Evolutionary conservation across 2,797 vertebrate genomes (phyloP).

Genomic region (Anniella stebbinsi): DNA sequence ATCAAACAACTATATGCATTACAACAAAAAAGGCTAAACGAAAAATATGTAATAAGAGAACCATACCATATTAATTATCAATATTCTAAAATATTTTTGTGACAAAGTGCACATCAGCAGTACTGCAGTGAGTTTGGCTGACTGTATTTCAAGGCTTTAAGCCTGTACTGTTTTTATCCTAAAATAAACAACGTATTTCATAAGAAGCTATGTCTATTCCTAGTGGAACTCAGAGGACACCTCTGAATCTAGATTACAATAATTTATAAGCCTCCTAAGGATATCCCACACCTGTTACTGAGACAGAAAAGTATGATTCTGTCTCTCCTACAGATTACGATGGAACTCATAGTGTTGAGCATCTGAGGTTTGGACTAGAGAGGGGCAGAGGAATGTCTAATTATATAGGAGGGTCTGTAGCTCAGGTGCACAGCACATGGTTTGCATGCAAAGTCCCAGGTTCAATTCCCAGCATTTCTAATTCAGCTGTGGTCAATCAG

Average conservation of each 20-base stretch:
- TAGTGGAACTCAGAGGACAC: not conserved
- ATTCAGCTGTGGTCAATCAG: too few relatives aligned
- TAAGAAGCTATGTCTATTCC: not conserved
- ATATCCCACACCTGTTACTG: not conserved
- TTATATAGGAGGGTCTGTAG: not conserved
- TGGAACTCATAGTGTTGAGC: not conserved
- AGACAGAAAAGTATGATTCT: not conserved
- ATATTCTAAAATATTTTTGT: not conserved
- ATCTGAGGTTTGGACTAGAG: not conserved
- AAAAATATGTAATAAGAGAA: not conserved
- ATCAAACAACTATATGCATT: not conserved
- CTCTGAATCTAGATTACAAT: not conserved
- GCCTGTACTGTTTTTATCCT: not conserved
- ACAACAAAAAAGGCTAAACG: not conserved
- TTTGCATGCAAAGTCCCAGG: too few relatives aligned
- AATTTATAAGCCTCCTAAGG: slow-evolving; percentile 16
- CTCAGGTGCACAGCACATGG: too few relatives aligned
- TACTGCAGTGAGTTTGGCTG: not conserved
- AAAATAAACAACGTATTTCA: not conserved
- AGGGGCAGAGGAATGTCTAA: not conserved
- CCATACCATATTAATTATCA: not conserved
- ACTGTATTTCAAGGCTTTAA: not conserved
- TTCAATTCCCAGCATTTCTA: too few relatives aligned
- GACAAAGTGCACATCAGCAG: not conserved
- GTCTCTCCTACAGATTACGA: not conserved